Conservation (phyloP, 2,113 vertebrate species). For the Cyrtonyx montezumae region DNA sequence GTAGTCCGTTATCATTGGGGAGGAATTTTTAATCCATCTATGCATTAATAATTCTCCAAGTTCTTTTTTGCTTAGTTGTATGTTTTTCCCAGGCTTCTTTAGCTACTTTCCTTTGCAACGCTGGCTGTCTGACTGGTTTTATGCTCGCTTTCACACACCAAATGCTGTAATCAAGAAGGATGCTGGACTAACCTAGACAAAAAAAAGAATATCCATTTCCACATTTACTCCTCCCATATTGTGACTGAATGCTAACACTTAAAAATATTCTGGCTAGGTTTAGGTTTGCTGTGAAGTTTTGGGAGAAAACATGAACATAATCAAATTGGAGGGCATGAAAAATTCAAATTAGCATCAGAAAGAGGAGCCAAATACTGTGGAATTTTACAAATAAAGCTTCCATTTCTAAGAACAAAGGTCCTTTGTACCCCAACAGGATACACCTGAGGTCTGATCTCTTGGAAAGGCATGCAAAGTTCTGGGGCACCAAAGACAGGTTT, state of each 20-base stretch:
- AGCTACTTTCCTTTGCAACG: background rate
- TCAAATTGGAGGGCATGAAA: background rate
- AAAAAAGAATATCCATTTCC: background rate
- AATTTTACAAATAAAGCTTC: background rate
- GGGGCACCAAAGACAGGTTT: background rate
- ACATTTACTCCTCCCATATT: background rate
- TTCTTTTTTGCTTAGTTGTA: background rate
- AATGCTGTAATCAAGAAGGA: background rate
- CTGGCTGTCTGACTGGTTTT: background rate
- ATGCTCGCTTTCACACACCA: slow-evolving; percentile 1
- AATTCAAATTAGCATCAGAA: background rate
- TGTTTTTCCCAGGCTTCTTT: slow-evolving; percentile 22
- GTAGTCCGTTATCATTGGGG: background rate
- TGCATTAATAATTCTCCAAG: background rate
- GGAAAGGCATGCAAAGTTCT: background rate
- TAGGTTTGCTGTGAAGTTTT: background rate
- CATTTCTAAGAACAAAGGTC: background rate
- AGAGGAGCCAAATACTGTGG: background rate
- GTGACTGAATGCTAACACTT: background rate
- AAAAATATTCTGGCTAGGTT: background rate
- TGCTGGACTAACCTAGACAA: background rate
- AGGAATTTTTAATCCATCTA: slow-evolving; percentile 10
- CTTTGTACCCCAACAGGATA: background rate
- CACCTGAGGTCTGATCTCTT: background rate
- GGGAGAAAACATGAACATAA: background rate